Conservation (phyloP, 2,888 invertebrate genomes). For the Ephialtes manifestator region DNA sequence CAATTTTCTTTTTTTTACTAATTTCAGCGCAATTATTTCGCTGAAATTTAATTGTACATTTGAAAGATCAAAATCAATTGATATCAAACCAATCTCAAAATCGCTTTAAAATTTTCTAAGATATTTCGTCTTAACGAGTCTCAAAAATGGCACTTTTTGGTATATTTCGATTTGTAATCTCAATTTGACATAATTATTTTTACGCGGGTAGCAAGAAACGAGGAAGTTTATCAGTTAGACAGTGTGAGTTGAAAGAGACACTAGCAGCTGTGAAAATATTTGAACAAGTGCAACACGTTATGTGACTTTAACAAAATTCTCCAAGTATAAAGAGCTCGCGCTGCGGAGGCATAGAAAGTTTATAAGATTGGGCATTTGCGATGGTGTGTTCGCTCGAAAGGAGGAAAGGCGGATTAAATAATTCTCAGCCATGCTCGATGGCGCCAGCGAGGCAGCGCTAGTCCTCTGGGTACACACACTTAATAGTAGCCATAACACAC, state of each 20-base stretch:
- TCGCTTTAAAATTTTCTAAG: no score
- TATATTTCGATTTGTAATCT: no score
- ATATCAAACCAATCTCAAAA: no score
- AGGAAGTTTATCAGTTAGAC: no score
- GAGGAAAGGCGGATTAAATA: conserved; percentile 33
- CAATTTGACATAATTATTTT: no score
- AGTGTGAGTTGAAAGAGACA: conserved; percentile 11
- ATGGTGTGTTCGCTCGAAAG: neutral
- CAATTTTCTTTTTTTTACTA: no score
- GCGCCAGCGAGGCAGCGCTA: neutral
- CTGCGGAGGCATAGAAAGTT: neutral
- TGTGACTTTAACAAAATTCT: neutral
- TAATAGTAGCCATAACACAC: conserved; percentile 14
- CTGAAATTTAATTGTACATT: no score
- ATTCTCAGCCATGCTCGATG: conserved; percentile 21
- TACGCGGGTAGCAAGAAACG: no score
- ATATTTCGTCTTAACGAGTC: no score
- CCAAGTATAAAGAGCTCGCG: neutral
- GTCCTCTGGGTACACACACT: conserved; percentile 35
- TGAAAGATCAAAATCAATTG: no score
- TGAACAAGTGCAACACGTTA: neutral
- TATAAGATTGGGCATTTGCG: neutral
- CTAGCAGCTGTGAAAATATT: conserved; percentile 21
- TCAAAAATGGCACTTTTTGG: no score
- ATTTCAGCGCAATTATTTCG: no score